These are phyloP conservation scores for Turnix velox DNA, from an alignment of 2,113 vertebrate genomes.

Conservation along the genomic window DNA sequence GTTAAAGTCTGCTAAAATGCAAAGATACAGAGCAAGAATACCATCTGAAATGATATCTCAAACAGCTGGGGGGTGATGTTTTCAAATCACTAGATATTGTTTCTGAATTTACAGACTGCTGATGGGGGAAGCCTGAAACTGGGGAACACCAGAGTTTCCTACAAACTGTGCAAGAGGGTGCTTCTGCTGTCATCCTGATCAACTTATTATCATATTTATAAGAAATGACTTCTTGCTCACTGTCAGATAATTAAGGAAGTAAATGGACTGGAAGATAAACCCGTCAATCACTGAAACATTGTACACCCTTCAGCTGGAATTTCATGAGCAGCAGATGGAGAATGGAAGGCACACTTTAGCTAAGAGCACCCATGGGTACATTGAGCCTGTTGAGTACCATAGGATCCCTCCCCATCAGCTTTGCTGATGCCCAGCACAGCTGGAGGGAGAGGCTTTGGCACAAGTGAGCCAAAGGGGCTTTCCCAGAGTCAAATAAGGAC, in stretches of 20 bases:
- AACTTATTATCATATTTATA: conserved; percentile 44
- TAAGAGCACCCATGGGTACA: accelerated
- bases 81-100: neutral
- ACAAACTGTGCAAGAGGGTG: neutral
- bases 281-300: neutral
- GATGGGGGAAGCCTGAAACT: neutral
- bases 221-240: conserved; percentile 4
- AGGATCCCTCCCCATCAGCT: neutral
- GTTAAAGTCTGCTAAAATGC: neutral
- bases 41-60: neutral
- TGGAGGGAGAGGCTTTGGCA: neutral
- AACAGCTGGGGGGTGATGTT: neutral
- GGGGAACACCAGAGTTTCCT: neutral
- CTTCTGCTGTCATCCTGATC: neutral
- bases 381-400: accelerated
- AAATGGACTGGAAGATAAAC: conserved; percentile 55
- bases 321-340: neutral
- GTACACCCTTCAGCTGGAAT: neutral
- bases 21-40: neutral
- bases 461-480: neutral
- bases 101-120: neutral
- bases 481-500: neutral
- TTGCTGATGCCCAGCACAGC: accelerated
- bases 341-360: neutral
- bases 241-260: conserved; percentile 43